These are phyloP conservation scores for Pachypeltis micranthus DNA, from an alignment of 1,140 invertebrate genomes.

Conservation along the genomic window DNA sequence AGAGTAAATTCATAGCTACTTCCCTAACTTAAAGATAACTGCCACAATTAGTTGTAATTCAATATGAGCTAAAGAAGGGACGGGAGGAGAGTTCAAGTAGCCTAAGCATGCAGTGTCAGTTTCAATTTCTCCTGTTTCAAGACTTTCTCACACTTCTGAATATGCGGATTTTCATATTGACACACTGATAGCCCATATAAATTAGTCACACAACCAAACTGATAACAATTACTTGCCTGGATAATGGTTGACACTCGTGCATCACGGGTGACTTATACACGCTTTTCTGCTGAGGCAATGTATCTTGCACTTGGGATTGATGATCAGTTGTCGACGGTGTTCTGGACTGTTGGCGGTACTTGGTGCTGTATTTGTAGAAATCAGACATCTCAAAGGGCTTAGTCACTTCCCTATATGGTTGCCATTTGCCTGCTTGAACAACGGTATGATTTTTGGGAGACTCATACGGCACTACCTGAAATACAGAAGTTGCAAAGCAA, in stretches of 20 bases:
- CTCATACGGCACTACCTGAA: constrained; percentile 46
- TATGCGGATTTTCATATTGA: neutral
- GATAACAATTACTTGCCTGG: neutral
- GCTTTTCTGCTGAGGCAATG: constrained; percentile 38
- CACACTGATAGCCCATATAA: neutral
- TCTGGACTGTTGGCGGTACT: constrained; percentile 48
- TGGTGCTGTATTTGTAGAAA: constrained; percentile 94
- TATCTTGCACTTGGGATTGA: constrained; percentile 12
- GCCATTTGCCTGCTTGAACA: constrained; percentile 74
- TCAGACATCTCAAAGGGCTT: constrained; percentile 96
- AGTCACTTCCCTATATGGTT: constrained; percentile 82
- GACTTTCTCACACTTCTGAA: neutral
- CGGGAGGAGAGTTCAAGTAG: neutral
- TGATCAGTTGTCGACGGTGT: constrained; percentile 13
- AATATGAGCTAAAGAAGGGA: neutral
- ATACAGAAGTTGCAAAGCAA: neutral
- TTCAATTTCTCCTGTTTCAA: neutral
- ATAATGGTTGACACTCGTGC: constrained; percentile 37
- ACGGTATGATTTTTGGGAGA: constrained; percentile 69
- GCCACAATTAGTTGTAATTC: too few relatives aligned
- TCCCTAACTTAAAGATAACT: neutral
- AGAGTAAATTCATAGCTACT: neutral
- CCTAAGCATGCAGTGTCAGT: neutral
- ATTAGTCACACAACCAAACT: neutral
- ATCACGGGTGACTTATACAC: constrained; percentile 38